Conservation (phyloP, 2,797 vertebrate genomes). For the Hippoglossus hippoglossus region DNA sequence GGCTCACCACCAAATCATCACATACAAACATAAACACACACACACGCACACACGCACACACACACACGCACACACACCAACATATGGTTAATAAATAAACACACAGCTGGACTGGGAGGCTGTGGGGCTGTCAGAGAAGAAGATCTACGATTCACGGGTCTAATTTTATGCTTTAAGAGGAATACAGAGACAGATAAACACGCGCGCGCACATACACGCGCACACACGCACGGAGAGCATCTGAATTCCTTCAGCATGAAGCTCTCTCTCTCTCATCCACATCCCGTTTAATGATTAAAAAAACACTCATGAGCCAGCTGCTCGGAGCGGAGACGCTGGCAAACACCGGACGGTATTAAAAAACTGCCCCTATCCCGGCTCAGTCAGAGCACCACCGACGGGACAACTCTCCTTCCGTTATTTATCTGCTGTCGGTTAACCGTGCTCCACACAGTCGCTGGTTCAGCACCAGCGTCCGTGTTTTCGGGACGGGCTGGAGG, state of each 20-base stretch:
- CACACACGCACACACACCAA: slow-evolving; percentile 2
- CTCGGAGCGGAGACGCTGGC: slow-evolving; percentile 43
- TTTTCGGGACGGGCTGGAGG: slow-evolving; percentile 75
- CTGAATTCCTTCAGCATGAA: slow-evolving; percentile 83
- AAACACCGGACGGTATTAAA: slow-evolving; percentile 37
- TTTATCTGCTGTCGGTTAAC: slow-evolving; percentile 72
- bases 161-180: slow-evolving; percentile 63
- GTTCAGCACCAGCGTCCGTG: slow-evolving; percentile 80
- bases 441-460: slow-evolving; percentile 69
- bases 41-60: slow-evolving; percentile 8
- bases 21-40: slow-evolving; percentile 32
- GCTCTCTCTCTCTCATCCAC: slow-evolving; percentile 68
- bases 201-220: slow-evolving; percentile 23
- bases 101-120: slow-evolving; percentile 46
- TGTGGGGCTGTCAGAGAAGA: slow-evolving; percentile 42
- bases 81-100: slow-evolving; percentile 49
- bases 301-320: slow-evolving; percentile 48
- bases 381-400: slow-evolving; percentile 46
- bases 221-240: slow-evolving; percentile 55
- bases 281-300: slow-evolving; percentile 53
- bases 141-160: slow-evolving; percentile 61
- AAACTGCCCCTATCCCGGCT: slow-evolving; percentile 51
- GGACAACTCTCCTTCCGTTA: slow-evolving; percentile 72
- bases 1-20: slow-evolving; percentile 43
- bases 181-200: slow-evolving; percentile 30